Evolutionary conservation across 1,140 invertebrate genomes (phyloP).

Genomic region (Medauroidea extradentata): DNA sequence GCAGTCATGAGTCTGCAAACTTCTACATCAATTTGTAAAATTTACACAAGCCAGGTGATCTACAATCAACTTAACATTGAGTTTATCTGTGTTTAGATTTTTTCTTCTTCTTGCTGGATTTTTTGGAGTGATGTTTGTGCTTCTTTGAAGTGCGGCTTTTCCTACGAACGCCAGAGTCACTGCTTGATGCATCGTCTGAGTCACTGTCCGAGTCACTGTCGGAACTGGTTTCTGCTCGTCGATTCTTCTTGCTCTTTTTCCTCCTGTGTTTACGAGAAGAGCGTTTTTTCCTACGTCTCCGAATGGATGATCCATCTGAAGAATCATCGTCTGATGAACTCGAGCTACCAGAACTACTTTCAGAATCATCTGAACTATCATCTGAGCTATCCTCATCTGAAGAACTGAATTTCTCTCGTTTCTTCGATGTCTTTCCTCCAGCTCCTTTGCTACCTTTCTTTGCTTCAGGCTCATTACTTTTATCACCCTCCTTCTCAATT

Average conservation of each 20-base stretch:
- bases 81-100: slow-evolving; percentile 13
- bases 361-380: slow-evolving; percentile 3
- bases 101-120: slow-evolving; percentile 8
- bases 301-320: background rate
- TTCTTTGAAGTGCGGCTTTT: background rate
- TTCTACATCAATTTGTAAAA: too few species aligned
- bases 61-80: too few species aligned
- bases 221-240: background rate
- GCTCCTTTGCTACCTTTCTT: background rate
- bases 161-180: background rate
- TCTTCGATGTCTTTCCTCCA: background rate
- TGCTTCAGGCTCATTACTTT: background rate
- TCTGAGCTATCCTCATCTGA: slow-evolving; percentile 4
- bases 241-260: background rate
- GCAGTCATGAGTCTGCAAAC: too few species aligned
- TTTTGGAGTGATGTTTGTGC: slow-evolving; percentile 1
- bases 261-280: background rate
- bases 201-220: background rate
- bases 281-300: background rate
- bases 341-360: slow-evolving; percentile 8
- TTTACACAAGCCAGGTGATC: too few species aligned
- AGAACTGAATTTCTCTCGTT: background rate
- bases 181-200: background rate
- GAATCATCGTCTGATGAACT: slow-evolving; percentile 13
- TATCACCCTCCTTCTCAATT: background rate